Conservation (phyloP, 2,888 invertebrate species). For the Operophtera brumata region DNA sequence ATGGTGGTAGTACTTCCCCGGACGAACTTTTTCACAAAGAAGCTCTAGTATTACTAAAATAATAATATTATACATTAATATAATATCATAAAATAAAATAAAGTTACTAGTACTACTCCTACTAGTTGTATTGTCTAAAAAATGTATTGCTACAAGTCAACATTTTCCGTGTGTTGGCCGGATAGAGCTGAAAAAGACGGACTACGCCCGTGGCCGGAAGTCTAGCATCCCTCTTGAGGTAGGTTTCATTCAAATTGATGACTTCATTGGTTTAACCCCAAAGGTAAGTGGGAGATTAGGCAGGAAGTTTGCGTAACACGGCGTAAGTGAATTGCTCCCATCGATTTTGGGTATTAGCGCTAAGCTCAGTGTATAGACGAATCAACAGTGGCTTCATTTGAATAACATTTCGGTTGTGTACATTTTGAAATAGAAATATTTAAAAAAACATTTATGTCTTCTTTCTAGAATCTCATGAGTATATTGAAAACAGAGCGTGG, state of each 20-base stretch:
- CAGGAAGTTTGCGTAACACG: conserved; percentile 60
- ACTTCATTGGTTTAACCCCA: conserved; percentile 72
- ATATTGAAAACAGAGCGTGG: no score
- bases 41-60: no score
- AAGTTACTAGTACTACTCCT: no score
- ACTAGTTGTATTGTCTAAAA: no score
- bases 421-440: neutral
- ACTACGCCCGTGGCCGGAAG: conserved; percentile 2
- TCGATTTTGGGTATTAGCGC: conserved; percentile 39
- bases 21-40: no score
- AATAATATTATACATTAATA: no score
- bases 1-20: no score
- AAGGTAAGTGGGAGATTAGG: conserved; percentile 60
- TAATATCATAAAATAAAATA: no score
- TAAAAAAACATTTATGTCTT: no score
- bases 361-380: conserved; percentile 17
- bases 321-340: conserved; percentile 58
- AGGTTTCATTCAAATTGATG: conserved; percentile 70
- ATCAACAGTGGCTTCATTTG: neutral
- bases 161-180: no score
- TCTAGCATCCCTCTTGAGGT: conserved; percentile 41
- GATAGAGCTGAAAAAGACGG: neutral
- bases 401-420: neutral
- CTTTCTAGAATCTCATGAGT: no score
- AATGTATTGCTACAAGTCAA: no score